Conservation (phyloP, 37 sponge, comb jelly and placozoan genomes). For the Hormiphora californensis region DNA sequence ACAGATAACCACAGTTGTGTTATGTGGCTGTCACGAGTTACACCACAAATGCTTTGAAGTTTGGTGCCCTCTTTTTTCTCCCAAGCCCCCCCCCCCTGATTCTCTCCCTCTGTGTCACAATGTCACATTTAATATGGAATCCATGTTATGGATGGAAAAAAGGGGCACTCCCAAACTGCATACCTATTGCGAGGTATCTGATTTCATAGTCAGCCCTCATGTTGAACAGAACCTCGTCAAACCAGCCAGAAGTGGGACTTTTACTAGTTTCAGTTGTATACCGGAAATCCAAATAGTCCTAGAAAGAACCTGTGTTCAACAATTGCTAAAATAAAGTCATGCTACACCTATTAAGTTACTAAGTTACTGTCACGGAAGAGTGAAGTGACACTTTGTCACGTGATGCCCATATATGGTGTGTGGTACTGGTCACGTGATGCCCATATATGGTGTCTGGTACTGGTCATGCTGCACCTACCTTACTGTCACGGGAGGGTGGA, state of each 20-base stretch:
- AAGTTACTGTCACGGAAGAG: background rate
- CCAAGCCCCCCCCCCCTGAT: too few species aligned
- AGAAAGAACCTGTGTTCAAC: background rate
- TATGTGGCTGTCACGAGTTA: background rate
- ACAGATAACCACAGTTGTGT: too few species aligned
- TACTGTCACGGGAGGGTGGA: conserved; percentile 7
- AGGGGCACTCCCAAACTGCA: background rate
- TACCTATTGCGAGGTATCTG: conserved; percentile 33
- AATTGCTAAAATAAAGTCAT: background rate
- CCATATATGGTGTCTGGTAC: too few species aligned
- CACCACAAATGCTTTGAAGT: background rate
- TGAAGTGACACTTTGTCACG: too few species aligned
- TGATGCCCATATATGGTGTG: too few species aligned
- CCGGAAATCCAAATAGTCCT: conserved; percentile 39
- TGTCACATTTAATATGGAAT: too few species aligned
- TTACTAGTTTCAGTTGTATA: conserved; percentile 15
- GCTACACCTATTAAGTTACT: background rate
- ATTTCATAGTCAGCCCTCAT: conserved; percentile 48
- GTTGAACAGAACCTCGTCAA: background rate
- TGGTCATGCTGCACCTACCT: background rate
- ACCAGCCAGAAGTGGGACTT: background rate
- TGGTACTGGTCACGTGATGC: too few species aligned
- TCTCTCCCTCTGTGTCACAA: too few species aligned
- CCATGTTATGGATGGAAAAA: background rate
- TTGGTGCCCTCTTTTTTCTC: too few species aligned